Evolutionary conservation across 2,797 vertebrate species (phyloP), one percentile per base, ranked within the genome.

Genomic region (Ptychadena robeensis): DNA sequence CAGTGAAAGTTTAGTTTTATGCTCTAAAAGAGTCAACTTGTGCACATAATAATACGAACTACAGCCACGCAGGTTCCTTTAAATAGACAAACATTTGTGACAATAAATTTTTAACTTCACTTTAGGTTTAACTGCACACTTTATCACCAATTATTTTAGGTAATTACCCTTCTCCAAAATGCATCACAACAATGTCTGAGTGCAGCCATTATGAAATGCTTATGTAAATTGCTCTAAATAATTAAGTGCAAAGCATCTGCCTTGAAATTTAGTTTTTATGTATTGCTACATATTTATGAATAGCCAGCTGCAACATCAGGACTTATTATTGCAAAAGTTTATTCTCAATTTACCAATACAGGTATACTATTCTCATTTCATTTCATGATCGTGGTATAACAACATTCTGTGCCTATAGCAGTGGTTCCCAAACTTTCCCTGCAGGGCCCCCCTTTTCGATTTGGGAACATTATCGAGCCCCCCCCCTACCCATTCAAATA

Each of bases 211-310:
- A 74, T 28, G 35, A 74, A 74, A 37, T 74, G 59, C 53, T 61
- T 74, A 74, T 63, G 73, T 38, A 74, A 74, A 61, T 63, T 63
- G 73, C 32, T 61, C n/a, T 74, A 27, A 74, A 74, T 74, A 74
- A 63, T 61, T 73, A 73, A 73, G 48, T 59, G 71, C 22, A 73
- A 61, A 73, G 71, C 48, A 61, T 59, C 71, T 73, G 71, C 71
- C 71, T 73, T 61, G 28, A n/a, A 72, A 72, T 28, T 30, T 37
- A 40, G 40, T n/a, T 72, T 48, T 73, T 34, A 73, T 73, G 57
- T 73, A 35, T 57, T 35, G 31, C 22, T 34, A 11, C 48, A 35
- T 73, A 59, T 59, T 61, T 59, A 59, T 40, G 27, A 73, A 15
- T 61, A 59, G 71, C 25, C 32, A n/a, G 34, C 71, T n/a, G 22